phyloP scores from a whole-genome alignment of 2,113 vertebrate genomes.

The Orthonyx spaldingii region DNA sequence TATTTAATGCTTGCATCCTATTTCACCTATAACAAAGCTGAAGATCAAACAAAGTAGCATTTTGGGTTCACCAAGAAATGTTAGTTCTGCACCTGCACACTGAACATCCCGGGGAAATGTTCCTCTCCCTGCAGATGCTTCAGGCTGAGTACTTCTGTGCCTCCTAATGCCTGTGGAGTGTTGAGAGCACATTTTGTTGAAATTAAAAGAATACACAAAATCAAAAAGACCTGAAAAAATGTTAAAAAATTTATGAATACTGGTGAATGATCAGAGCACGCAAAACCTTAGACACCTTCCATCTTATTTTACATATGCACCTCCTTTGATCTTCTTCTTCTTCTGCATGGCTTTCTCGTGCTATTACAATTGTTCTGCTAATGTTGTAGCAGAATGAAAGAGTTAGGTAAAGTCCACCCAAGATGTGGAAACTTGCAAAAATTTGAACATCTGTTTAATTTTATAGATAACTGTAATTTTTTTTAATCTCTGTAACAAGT shows the following conservation, averaged over 20 bases:
- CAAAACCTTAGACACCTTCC: conserved; percentile 67
- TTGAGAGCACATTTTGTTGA: conserved; percentile 56
- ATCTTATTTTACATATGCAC: conserved; percentile 55
- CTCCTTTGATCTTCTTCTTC: conserved; percentile 69
- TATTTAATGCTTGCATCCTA: background rate
- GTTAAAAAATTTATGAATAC: conserved; percentile 68
- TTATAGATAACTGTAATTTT: background rate
- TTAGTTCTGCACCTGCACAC: background rate
- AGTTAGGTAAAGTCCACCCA: background rate
- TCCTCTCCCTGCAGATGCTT: background rate
- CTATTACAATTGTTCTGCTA: conserved; percentile 65
- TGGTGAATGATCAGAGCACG: conserved; percentile 68
- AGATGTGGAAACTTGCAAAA: background rate
- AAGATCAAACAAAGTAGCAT: background rate
- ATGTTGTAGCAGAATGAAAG: conserved; percentile 38
- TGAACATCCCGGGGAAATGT: background rate
- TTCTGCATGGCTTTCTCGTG: conserved; percentile 62
- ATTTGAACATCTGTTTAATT: background rate
- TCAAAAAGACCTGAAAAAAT: conserved; percentile 64
- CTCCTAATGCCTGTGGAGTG: background rate
- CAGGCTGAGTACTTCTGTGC: background rate
- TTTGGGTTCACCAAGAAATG: background rate
- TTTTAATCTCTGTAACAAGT: background rate
- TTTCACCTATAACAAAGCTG: background rate
- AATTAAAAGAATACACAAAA: conserved; percentile 70